Conservation (phyloP, 2,113 vertebrate species). For the Caranx ignobilis region DNA sequence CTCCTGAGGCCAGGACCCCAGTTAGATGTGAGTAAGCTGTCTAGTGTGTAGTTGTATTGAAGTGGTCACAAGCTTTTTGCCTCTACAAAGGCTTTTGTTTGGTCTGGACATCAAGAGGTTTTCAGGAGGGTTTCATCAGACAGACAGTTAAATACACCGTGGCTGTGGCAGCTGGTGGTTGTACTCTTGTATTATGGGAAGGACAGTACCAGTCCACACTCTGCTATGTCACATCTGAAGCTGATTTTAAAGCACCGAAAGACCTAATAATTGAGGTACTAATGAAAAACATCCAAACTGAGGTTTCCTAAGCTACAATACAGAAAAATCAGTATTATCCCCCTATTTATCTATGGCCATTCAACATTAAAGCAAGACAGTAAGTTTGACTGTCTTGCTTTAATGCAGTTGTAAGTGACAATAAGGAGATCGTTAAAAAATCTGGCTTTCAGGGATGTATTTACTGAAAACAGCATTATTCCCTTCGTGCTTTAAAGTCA, state of each 20-base stretch:
- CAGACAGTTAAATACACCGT: slow-evolving; percentile 1
- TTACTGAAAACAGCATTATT: too few relatives aligned
- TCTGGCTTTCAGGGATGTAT: too few relatives aligned
- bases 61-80: slow-evolving; percentile 34
- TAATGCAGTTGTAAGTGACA: background rate
- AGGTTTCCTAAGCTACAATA: background rate
- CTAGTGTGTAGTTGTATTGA: slow-evolving; percentile 20
- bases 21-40: slow-evolving; percentile 38
- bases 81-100: slow-evolving; percentile 49
- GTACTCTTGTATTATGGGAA: slow-evolving; percentile 1
- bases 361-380: background rate
- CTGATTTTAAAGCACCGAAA: background rate
- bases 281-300: background rate
- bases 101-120: slow-evolving; percentile 55
- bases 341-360: background rate
- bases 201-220: background rate
- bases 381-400: background rate
- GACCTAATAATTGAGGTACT: background rate
- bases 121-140: slow-evolving; percentile 41
- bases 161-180: slow-evolving; percentile 7
- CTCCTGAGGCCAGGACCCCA: slow-evolving; percentile 8
- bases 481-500: too few relatives aligned
- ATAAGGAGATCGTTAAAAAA: background rate
- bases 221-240: background rate
- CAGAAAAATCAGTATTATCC: background rate